phyloP scores from a whole-genome alignment of 2,888 invertebrate species.

The Dicranocentrus wangi region DNA sequence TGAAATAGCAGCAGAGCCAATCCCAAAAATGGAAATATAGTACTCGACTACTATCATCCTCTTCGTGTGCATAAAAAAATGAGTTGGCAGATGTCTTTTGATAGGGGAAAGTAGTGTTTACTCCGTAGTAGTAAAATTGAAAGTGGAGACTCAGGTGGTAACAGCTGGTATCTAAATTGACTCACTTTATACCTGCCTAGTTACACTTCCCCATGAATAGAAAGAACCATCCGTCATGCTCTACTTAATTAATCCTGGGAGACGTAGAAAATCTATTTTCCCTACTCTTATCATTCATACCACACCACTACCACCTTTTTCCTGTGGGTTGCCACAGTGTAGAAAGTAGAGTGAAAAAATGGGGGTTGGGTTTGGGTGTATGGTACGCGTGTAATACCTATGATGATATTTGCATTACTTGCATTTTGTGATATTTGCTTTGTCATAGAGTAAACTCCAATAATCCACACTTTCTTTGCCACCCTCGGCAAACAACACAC shows the following conservation, averaged over 20 bases:
- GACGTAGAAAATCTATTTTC: background rate
- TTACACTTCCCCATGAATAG: background rate
- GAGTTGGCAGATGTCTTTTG: no score
- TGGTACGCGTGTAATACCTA: no score
- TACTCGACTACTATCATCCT: no score
- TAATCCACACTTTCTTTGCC: background rate
- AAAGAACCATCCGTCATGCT: background rate
- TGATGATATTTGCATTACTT: background rate
- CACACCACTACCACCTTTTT: background rate
- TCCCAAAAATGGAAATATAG: background rate
- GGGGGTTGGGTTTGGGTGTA: no score
- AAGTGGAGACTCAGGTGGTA: constrained; percentile 4
- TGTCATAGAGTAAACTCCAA: background rate
- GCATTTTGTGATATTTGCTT: background rate
- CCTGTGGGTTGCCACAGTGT: background rate
- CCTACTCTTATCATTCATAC: background rate
- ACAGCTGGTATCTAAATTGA: constrained; percentile 3
- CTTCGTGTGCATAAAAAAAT: no score
- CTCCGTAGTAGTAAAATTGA: background rate
- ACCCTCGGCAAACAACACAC: background rate
- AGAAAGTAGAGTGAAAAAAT: background rate
- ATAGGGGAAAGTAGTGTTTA: no score
- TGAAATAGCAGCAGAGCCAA: no score
- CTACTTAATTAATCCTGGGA: constrained; percentile 8
- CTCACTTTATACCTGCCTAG: constrained; percentile 15